phyloP scores from a whole-genome alignment of 2,888 invertebrate species.

The Globia sparganii region DNA sequence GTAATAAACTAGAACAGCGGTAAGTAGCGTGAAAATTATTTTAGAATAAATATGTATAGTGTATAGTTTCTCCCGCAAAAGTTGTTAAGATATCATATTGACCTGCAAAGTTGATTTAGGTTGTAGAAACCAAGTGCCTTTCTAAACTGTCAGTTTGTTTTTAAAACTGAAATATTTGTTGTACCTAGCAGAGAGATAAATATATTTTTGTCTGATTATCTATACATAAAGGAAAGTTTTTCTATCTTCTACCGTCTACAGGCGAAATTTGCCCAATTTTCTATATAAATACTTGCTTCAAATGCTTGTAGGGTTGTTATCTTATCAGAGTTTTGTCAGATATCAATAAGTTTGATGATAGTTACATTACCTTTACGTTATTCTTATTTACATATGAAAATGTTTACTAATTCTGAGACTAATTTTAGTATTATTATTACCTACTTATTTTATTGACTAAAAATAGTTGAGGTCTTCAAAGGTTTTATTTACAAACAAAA shows the following conservation, averaged over 20 bases:
- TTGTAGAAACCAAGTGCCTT: conserved; percentile 76
- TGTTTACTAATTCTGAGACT: conserved; percentile 21
- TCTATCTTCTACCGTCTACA: background rate
- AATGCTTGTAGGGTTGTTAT: conserved; percentile 65
- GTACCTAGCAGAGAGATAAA: conserved; percentile 31
- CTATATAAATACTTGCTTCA: conserved; percentile 5
- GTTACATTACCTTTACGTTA: conserved; percentile 48
- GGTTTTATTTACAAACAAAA: conserved; percentile 59
- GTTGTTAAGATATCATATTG: conserved; percentile 61
- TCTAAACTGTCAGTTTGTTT: conserved; percentile 82
- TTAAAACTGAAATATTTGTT: conserved; percentile 65
- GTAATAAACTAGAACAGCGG: conserved; percentile 83
- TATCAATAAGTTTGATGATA: conserved; percentile 68
- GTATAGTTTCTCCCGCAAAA: conserved; percentile 63
- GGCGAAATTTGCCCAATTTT: conserved; percentile 27
- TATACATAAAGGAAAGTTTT: background rate
- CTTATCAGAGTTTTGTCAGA: conserved; percentile 71
- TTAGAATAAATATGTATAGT: conserved; percentile 66
- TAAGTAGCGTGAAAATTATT: conserved; percentile 78
- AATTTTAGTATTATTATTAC: background rate
- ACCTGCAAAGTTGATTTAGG: conserved; percentile 70
- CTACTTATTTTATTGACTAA: background rate
- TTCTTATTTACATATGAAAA: conserved; percentile 27
- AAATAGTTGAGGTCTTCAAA: conserved; percentile 5
- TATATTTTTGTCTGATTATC: conserved; percentile 8